Evolutionary conservation across 2,113 vertebrate genomes (phyloP).

Genomic region (Rhabdomys dilectus): DNA sequence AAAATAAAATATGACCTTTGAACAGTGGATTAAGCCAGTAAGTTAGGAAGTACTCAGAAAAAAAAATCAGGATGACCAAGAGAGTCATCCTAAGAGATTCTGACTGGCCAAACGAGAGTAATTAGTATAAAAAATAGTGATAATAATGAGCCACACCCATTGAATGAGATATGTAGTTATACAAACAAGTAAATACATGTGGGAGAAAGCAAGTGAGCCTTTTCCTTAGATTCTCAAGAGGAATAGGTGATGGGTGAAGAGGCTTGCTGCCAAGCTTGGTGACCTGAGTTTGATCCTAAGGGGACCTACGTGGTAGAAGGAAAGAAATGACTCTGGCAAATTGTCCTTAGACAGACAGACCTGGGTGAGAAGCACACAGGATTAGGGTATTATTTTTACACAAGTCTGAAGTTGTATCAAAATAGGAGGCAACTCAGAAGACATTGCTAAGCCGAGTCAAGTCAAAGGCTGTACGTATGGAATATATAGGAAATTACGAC

Average conservation of each 20-base stretch:
- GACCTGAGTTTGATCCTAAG: neutral
- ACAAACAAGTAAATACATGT: conserved; percentile 34
- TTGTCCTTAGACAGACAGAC: neutral
- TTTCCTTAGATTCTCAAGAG: neutral
- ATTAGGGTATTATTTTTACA: neutral
- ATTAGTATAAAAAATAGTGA: conserved; percentile 21
- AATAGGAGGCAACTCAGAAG: neutral
- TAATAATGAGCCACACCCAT: neutral
- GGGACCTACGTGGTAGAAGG: neutral
- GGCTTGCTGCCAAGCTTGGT: neutral
- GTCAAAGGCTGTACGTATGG: neutral
- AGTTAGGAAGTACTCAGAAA: conserved; percentile 5
- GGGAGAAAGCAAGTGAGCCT: conserved; percentile 13
- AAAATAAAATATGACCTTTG: conserved; percentile 7
- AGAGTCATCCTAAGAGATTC: neutral
- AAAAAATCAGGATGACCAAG: neutral
- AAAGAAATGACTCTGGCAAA: neutral
- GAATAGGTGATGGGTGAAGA: no score
- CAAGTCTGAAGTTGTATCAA: conserved; percentile 33
- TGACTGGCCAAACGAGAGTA: neutral
- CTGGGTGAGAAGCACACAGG: neutral
- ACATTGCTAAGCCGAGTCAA: neutral
- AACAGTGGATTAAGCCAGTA: conserved; percentile 5
- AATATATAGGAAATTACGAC: neutral
- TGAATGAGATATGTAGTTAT: conserved; percentile 14